A percentile compares a stretch with the other conserved stretches of the same genome.
Conservation (phyloP, 1,140 invertebrate genomes). For the Hylaeus volcanicus region DNA sequence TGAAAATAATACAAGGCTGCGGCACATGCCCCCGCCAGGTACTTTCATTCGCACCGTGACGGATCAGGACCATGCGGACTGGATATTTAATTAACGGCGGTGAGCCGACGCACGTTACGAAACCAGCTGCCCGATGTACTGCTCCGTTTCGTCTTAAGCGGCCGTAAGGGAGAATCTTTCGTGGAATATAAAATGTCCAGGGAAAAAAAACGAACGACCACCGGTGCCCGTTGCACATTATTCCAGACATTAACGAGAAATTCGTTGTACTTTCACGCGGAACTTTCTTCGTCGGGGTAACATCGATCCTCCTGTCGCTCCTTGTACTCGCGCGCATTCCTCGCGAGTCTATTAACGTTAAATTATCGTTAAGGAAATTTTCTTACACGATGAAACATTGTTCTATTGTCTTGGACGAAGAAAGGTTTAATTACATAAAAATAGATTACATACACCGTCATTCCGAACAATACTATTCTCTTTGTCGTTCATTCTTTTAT, state of each 20-base stretch:
- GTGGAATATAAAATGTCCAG: background rate
- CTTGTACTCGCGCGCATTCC: background rate
- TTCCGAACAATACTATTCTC: too few relatives aligned
- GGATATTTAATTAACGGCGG: slow-evolving; percentile 69
- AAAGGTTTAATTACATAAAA: background rate
- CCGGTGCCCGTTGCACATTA: background rate
- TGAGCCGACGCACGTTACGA: slow-evolving; percentile 59
- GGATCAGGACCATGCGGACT: slow-evolving; percentile 61
- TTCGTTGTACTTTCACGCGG: slow-evolving; percentile 6
- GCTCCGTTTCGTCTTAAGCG: slow-evolving; percentile 36
- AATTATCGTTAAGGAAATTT: background rate
- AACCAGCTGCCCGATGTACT: slow-evolving; percentile 47
- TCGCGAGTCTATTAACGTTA: slow-evolving; percentile 22
- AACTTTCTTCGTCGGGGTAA: background rate
- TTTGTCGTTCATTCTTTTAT: too few relatives aligned
- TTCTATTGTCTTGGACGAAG: background rate
- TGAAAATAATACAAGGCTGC: slow-evolving; percentile 15
- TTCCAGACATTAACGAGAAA: slow-evolving; percentile 22
- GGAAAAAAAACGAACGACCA: background rate
- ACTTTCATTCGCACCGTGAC: slow-evolving; percentile 53
- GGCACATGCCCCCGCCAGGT: slow-evolving; percentile 31
- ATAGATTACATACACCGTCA: too few relatives aligned
- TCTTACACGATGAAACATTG: background rate
- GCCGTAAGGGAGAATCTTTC: slow-evolving; percentile 15
- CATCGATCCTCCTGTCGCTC: background rate